Evolutionary conservation across 2,797 vertebrate species (phyloP).

Genomic region (Clangula hyemalis): DNA sequence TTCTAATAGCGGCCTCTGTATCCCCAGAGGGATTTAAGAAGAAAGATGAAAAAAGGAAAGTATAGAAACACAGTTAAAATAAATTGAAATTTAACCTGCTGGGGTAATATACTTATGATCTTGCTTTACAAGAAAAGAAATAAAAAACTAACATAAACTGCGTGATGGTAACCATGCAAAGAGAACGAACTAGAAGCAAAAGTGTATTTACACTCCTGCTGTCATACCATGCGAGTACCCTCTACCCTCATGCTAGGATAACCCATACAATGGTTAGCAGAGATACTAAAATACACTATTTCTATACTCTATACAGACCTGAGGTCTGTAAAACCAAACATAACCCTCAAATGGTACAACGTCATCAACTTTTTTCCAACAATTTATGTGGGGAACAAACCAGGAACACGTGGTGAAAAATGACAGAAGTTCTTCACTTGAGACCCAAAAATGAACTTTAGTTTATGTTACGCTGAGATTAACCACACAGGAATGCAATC

Average conservation of each 20-base stretch:
- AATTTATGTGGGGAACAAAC: constrained; percentile 5
- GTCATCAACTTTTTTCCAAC: constrained; percentile 19
- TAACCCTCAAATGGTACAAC: background rate
- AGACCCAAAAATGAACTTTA: background rate
- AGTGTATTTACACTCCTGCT: background rate
- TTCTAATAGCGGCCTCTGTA: background rate
- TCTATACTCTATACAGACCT: background rate
- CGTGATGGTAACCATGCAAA: background rate
- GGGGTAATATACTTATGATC: background rate
- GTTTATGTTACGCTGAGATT: background rate
- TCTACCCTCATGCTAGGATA: background rate
- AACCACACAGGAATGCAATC: background rate
- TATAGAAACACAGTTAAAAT: background rate
- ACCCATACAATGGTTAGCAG: background rate
- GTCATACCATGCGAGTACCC: background rate
- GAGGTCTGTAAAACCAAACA: constrained; percentile 33
- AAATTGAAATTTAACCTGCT: constrained; percentile 57
- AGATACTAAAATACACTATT: background rate
- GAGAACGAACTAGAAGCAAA: background rate
- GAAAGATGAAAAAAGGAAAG: constrained; percentile 4
- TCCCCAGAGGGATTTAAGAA: constrained; percentile 10
- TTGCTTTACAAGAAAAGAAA: background rate
- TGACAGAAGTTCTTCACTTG: background rate
- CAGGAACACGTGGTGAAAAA: background rate
- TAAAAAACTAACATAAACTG: background rate